A percentile compares a stretch with the other conserved stretches of the same genome.
These are phyloP conservation scores for Rhodophaea formosa DNA, from an alignment of 2,888 invertebrate genomes.

Conservation along the genomic window DNA sequence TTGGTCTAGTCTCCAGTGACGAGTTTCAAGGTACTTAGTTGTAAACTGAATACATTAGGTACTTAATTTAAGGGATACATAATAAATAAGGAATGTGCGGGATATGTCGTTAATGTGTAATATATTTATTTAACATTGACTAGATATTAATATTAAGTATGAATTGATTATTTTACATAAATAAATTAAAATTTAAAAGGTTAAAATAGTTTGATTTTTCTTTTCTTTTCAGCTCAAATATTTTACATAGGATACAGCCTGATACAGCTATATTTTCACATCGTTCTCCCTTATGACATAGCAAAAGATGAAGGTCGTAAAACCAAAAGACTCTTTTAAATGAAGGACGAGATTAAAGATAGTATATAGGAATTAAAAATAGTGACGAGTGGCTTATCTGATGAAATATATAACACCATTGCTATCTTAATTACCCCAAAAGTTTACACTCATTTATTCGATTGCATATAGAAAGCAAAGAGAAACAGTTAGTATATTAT, in stretches of 20 bases:
- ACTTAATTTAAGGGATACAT: neutral
- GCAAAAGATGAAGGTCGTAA: too few relatives aligned
- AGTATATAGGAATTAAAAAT: too few relatives aligned
- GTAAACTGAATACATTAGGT: neutral
- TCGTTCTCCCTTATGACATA: too few relatives aligned
- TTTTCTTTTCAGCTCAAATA: neutral
- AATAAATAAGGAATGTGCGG: conserved; percentile 14
- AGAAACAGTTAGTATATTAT: too few relatives aligned
- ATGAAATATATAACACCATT: too few relatives aligned
- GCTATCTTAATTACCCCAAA: too few relatives aligned
- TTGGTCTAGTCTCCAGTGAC: conserved; percentile 54
- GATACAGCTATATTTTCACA: too few relatives aligned
- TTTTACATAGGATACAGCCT: neutral
- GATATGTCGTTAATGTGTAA: conserved; percentile 24
- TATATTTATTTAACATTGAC: conserved; percentile 27
- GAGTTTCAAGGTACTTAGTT: conserved; percentile 20
- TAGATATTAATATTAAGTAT: conserved; percentile 12
- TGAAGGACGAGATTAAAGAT: too few relatives aligned
- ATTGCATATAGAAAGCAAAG: too few relatives aligned
- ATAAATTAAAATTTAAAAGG: neutral
- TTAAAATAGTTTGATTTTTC: neutral
- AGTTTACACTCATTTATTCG: too few relatives aligned
- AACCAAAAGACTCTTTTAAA: too few relatives aligned
- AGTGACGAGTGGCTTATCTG: too few relatives aligned
- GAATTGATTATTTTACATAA: conserved; percentile 3